Evolutionary conservation across 2,888 invertebrate genomes (phyloP).

Genomic region (Acanthococcus lagerstroemiae): DNA sequence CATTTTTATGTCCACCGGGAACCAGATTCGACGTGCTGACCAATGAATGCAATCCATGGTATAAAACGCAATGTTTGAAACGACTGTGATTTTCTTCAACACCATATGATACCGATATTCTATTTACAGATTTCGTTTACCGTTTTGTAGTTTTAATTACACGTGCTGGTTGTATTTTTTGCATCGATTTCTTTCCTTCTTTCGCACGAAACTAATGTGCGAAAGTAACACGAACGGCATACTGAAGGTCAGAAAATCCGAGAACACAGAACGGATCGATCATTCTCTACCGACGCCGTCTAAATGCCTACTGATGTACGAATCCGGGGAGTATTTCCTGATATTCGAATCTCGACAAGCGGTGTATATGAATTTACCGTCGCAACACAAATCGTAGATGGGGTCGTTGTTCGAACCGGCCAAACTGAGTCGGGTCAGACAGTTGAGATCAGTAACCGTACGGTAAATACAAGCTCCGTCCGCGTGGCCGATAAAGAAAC

Average conservation of each 20-base stretch:
- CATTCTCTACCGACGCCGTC: too few relatives aligned
- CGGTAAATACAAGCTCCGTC: conserved; percentile 55
- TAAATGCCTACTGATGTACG: conserved; percentile 19
- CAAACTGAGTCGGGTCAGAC: conserved; percentile 45
- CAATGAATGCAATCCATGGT: conserved; percentile 37
- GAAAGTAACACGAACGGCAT: too few relatives aligned
- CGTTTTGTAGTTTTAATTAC: too few relatives aligned
- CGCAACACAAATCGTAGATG: conserved; percentile 52
- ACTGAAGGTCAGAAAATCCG: too few relatives aligned
- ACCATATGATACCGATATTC: too few relatives aligned
- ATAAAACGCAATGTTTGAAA: conserved; percentile 30
- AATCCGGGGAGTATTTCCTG: conserved; percentile 49
- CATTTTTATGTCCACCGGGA: conserved; percentile 39
- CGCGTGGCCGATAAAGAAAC: conserved; percentile 50
- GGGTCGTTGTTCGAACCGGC: conserved; percentile 63
- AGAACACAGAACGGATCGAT: too few relatives aligned
- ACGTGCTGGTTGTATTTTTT: too few relatives aligned
- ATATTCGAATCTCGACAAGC: conserved; percentile 54
- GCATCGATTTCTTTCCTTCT: too few relatives aligned
- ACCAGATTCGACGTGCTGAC: conserved; percentile 37
- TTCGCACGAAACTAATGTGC: too few relatives aligned
- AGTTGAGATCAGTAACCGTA: conserved; percentile 40
- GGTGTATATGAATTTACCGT: conserved; percentile 50
- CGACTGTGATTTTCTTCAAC: too few relatives aligned
- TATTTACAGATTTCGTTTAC: too few relatives aligned